Conservation (phyloP, 64 coral and sea anemone genomes). For the Pocillopora verrucosa region DNA sequence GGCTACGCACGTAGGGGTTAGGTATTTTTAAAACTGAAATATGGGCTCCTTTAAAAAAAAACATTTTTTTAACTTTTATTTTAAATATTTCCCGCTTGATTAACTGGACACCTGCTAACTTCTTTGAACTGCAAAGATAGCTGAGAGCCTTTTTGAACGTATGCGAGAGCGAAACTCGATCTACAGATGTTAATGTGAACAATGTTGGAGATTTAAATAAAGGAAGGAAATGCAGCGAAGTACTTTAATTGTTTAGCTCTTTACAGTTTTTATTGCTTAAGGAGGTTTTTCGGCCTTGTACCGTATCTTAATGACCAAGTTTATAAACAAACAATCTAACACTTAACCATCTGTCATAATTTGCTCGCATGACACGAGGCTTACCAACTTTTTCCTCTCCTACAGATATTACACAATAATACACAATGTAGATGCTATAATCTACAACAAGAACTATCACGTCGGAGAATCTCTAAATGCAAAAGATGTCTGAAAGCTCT, state of each 20-base stretch:
- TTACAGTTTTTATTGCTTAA: not conserved
- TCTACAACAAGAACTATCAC: not conserved
- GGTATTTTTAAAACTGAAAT: slow-evolving; percentile 1
- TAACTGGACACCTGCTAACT: not conserved
- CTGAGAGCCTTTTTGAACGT: not conserved
- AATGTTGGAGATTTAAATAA: not conserved
- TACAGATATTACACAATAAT: not conserved
- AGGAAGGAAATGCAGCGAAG: not conserved
- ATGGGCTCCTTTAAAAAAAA: slow-evolving; percentile 3
- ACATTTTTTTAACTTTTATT: not conserved
- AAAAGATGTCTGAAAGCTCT: not conserved
- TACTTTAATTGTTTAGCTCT: not conserved
- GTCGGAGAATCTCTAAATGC: not conserved
- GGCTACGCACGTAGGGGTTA: not conserved
- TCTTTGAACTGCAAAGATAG: not conserved
- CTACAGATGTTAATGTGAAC: not conserved
- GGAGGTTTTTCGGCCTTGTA: not conserved
- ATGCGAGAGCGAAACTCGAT: no score
- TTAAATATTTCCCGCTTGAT: not conserved
- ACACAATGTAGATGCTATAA: not conserved
- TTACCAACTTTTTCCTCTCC: not conserved
- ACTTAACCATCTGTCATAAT: slow-evolving; percentile 7
- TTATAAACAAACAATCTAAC: slow-evolving; percentile 36
- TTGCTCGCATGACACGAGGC: not conserved
- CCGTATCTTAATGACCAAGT: slow-evolving; percentile 42